Evolutionary conservation across 92 coral and sea anemone species (phyloP).

Genomic region (Porites cylindrica): DNA sequence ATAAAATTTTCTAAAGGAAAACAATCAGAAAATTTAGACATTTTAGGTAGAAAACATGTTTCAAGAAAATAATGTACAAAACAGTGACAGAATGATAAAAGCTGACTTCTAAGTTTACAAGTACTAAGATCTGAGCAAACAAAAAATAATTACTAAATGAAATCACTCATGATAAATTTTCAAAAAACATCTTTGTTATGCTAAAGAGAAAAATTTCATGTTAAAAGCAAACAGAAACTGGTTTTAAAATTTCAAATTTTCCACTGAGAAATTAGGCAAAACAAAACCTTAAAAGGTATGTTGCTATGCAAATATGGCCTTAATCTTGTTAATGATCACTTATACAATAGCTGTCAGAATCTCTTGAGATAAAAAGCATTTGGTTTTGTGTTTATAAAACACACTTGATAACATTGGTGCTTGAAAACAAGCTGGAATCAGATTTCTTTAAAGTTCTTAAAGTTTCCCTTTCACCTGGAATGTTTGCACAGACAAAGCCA

Average conservation of each 20-base stretch:
- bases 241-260: not conserved
- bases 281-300: not conserved
- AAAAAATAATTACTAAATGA: no score
- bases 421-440: not conserved
- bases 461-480: not conserved
- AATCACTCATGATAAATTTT: no score
- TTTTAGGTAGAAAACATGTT: no score
- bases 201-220: no score
- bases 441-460: not conserved
- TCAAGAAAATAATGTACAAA: no score
- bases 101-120: no score
- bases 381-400: not conserved
- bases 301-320: not conserved
- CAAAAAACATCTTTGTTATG: no score
- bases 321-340: not conserved
- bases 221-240: no score
- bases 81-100: no score
- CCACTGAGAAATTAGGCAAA: not conserved
- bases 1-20: no score
- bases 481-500: not conserved
- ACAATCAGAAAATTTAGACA: no score
- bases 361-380: not conserved
- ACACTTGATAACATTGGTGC: not conserved
- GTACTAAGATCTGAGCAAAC: no score
- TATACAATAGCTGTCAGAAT: not conserved